A percentile compares a stretch with the other conserved stretches of the same genome.
Evolutionary conservation across 2,797 vertebrate genomes (phyloP).

Genomic region (Crenichthys baileyi): DNA sequence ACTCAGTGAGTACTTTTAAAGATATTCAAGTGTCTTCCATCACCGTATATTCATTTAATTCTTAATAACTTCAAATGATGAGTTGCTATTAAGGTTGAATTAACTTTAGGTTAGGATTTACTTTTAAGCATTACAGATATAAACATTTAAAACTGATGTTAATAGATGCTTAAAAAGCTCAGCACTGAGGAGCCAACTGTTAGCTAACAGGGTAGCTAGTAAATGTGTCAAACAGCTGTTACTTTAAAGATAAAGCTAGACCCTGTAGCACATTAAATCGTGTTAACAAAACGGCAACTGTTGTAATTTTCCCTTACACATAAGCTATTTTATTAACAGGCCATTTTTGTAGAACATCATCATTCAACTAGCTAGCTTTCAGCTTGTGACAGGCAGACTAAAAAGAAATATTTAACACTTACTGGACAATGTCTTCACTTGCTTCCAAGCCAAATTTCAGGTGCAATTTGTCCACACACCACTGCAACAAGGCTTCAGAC

Average conservation of each 20-base stretch:
- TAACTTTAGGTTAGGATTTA: no score
- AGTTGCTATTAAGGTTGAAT: background rate
- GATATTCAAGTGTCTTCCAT: background rate
- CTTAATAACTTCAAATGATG: background rate
- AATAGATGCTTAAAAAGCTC: background rate
- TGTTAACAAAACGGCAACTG: background rate
- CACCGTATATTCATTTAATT: background rate
- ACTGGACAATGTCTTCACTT: conserved; percentile 92
- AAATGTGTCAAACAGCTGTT: background rate
- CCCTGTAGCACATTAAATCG: no score
- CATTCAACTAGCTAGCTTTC: background rate
- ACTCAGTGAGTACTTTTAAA: background rate
- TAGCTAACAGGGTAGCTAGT: background rate
- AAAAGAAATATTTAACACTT: conserved; percentile 57
- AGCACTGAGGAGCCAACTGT: background rate
- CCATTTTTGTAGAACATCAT: background rate
- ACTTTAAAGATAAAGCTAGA: background rate
- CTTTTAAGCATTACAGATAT: background rate
- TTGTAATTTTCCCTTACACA: background rate
- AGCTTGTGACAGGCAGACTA: background rate
- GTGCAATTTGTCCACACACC: conserved; percentile 87
- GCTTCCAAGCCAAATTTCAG: conserved; percentile 87
- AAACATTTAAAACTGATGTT: background rate
- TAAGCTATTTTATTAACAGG: background rate
- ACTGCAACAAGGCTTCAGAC: conserved; percentile 79